phyloP scores from a whole-genome alignment of 2,888 invertebrate genomes.

The Silvanus unidentatus region DNA sequence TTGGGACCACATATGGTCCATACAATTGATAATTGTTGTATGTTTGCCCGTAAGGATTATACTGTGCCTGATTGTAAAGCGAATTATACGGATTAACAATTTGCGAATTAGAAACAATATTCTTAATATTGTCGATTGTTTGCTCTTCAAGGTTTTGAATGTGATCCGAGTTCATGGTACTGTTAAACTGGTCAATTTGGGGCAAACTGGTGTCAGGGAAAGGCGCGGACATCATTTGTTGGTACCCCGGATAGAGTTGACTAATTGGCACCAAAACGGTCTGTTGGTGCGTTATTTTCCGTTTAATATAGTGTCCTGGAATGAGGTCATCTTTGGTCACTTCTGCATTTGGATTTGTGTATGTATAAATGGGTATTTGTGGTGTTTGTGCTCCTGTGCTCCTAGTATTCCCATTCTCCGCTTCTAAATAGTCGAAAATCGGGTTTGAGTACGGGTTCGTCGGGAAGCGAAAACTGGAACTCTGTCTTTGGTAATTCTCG shows the following conservation, averaged over 20 bases:
- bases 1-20: conserved; percentile 12
- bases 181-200: conserved; percentile 1
- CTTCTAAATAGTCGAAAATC: conserved; percentile 36
- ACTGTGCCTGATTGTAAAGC: neutral
- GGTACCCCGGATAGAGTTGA: neutral
- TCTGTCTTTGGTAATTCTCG: conserved; percentile 12
- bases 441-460: conserved; percentile 34
- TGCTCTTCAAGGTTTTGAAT: conserved; percentile 28
- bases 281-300: conserved; percentile 43
- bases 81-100: conserved; percentile 5
- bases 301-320: conserved; percentile 37
- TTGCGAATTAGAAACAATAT: conserved; percentile 30
- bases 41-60: no score
- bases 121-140: conserved; percentile 36
- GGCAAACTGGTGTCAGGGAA: neutral
- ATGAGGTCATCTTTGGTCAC: conserved; percentile 29
- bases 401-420: conserved; percentile 11
- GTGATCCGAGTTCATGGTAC: conserved; percentile 8
- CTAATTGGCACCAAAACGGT: conserved; percentile 28
- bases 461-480: conserved; percentile 29
- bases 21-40: conserved; percentile 17
- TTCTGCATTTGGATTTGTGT: conserved; percentile 21
- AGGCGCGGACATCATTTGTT: neutral
- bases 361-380: conserved; percentile 11
- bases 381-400: conserved; percentile 9